Conservation (phyloP, 2,888 invertebrate species). For the Aporophyla nigra region DNA sequence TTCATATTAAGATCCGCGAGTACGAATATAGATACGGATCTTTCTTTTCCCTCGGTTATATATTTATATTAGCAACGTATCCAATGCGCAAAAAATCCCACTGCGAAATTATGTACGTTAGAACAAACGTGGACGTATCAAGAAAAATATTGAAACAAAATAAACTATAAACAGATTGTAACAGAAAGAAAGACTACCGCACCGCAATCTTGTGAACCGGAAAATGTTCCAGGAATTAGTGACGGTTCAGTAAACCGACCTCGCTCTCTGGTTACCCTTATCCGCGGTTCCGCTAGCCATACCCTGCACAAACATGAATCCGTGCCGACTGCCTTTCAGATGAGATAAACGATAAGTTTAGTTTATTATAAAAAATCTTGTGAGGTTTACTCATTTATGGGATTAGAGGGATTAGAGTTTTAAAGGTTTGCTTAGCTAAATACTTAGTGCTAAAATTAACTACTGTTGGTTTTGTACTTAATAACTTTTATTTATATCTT, state of each 20-base stretch:
- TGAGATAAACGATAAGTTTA: slow-evolving; percentile 61
- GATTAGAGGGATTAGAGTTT: slow-evolving; percentile 14
- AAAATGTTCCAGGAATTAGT: slow-evolving; percentile 19
- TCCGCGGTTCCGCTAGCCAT: background rate
- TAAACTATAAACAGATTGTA: background rate
- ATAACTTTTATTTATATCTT: background rate
- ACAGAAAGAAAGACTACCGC: background rate
- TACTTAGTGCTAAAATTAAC: background rate
- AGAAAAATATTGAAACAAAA: too few species aligned
- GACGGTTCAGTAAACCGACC: background rate
- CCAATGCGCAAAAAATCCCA: too few species aligned
- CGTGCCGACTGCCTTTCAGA: slow-evolving; percentile 61
- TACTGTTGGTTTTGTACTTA: background rate
- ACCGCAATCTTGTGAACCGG: slow-evolving; percentile 24
- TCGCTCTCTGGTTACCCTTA: background rate
- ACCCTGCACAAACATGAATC: slow-evolving; percentile 51
- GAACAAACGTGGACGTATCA: too few species aligned
- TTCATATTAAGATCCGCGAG: too few species aligned
- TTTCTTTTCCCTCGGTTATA: too few species aligned
- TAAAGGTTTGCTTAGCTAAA: background rate
- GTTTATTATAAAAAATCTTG: slow-evolving; percentile 23
- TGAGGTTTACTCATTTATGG: slow-evolving; percentile 6
- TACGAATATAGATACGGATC: too few species aligned
- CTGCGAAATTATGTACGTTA: too few species aligned
- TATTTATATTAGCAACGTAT: too few species aligned